Base-by-base conservation (phyloP, 2,113 vertebrate species). In the Mystacornis crossleyi region DNA sequence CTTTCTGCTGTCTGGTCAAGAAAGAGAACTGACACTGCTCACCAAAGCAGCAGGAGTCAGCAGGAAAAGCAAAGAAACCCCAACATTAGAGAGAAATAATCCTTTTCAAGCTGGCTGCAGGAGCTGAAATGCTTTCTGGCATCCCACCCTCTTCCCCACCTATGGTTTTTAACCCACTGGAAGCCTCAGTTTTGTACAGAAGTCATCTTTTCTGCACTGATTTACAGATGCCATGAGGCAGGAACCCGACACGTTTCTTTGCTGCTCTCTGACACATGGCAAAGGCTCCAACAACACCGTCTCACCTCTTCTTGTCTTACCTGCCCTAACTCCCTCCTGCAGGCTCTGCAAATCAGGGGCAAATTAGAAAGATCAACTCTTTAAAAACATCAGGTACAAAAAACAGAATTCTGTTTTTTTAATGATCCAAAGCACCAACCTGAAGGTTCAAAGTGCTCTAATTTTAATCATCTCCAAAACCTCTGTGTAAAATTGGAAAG, bases 1-100 rank as follows among this genome's bases (percentile, higher is more conserved):
- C 71, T 62, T 94, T 94, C 62, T 80, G 90, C 86, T 90, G 81
- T 48, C 84, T 21, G 57, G 95, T 90, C 94, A 96, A 94, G 93
- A 92, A 88, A 96, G 94, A 95, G 97, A 96, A 93, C 73, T 92
- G 92, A 96, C 94, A 96, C 71, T 75, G 91, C 91, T 98, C 96
- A 95, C 78, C 92, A 82, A 97, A 97, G 95, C 97, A 97, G 96
- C 95, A 96, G 85, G 95, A 96, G 86, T 96, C 97, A 98, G 97
- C 93, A 97, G 94, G 54, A 98, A 97, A 93, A 90, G 92, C 34
- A 94, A 86, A 93, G 51, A 61, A 74, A 42, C 4, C 12, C 16
- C 8, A 79, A 93, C 89, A 94, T 85, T 54, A 94, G 62, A 96
- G 94, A 91, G 61, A 66, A 97, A 78, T 65, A 94, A 95, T 86